These are phyloP conservation scores for Toxostoma redivivum DNA, from an alignment of 2,113 vertebrate species.

Conservation along the genomic window DNA sequence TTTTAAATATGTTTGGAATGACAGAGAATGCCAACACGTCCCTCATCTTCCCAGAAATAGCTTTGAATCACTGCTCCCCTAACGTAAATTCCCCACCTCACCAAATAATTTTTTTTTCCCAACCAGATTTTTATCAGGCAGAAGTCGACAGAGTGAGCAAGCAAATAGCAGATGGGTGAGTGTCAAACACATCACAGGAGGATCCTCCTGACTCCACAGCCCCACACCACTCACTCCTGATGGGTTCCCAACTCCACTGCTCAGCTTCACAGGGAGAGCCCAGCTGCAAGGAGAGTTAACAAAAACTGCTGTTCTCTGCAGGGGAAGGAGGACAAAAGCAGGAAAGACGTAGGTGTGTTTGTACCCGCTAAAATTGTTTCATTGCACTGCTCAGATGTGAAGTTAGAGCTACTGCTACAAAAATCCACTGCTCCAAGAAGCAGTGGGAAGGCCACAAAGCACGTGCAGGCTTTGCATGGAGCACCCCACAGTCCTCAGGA, in stretches of 20 bases:
- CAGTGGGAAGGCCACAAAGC: accelerated
- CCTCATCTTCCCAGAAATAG: conserved; percentile 60
- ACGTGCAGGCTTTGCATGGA: accelerated
- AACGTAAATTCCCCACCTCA: not conserved
- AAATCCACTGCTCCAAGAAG: not conserved
- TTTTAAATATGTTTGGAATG: conserved; percentile 54
- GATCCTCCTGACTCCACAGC: not conserved
- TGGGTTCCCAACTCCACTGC: accelerated
- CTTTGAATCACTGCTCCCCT: conserved; percentile 39
- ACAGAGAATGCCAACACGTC: conserved; percentile 33
- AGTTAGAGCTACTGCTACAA: not conserved
- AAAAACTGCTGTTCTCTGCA: not conserved
- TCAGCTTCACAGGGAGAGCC: not conserved
- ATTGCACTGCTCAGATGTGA: not conserved
- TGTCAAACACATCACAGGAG: not conserved
- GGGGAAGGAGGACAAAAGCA: not conserved
- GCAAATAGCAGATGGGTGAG: not conserved
- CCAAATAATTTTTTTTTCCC: not conserved
- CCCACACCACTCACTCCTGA: not conserved
- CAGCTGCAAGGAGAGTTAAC: not conserved
- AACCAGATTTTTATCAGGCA: conserved; percentile 30
- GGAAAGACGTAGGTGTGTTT: not conserved
- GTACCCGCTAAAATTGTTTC: not conserved
- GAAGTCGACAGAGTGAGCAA: not conserved
- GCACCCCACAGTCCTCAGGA: not conserved